phyloP scores from a whole-genome alignment of 2,113 vertebrate genomes.

The Dunckerocampus dactyliophorus region DNA sequence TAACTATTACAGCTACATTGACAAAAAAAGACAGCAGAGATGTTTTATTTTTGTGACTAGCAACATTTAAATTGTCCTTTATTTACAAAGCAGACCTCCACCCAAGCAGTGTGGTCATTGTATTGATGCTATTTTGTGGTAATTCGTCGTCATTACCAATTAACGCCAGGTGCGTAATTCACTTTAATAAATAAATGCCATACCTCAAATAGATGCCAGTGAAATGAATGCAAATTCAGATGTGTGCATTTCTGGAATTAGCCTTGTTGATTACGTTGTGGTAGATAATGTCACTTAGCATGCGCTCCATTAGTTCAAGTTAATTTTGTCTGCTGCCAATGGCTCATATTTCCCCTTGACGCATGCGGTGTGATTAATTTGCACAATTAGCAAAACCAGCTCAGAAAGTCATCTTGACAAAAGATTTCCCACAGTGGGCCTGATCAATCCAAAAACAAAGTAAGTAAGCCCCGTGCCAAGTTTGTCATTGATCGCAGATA shows the following conservation, averaged over 20 bases:
- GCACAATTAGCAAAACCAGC: slow-evolving; percentile 10
- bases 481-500: slow-evolving; percentile 38
- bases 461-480: slow-evolving; percentile 20
- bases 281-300: slow-evolving; percentile 2
- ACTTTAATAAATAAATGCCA: background rate
- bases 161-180: background rate
- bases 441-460: slow-evolving; percentile 21
- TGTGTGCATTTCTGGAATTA: background rate
- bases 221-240: background rate
- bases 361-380: background rate
- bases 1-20: too few relatives aligned
- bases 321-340: slow-evolving; percentile 9
- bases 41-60: too few relatives aligned
- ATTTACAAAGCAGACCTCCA: too few relatives aligned
- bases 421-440: slow-evolving; percentile 37
- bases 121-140: too few relatives aligned
- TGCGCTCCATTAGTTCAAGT: slow-evolving; percentile 8
- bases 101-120: too few relatives aligned
- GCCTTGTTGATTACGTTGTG: background rate
- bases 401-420: slow-evolving; percentile 27
- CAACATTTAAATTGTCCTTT: too few relatives aligned
- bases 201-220: background rate
- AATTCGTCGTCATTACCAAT: background rate
- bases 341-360: slow-evolving; percentile 5
- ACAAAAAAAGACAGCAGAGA: too few relatives aligned